These are phyloP conservation scores for Eristalinus sepulchralis DNA, from an alignment of 2,888 invertebrate species.

Conservation along the genomic window DNA sequence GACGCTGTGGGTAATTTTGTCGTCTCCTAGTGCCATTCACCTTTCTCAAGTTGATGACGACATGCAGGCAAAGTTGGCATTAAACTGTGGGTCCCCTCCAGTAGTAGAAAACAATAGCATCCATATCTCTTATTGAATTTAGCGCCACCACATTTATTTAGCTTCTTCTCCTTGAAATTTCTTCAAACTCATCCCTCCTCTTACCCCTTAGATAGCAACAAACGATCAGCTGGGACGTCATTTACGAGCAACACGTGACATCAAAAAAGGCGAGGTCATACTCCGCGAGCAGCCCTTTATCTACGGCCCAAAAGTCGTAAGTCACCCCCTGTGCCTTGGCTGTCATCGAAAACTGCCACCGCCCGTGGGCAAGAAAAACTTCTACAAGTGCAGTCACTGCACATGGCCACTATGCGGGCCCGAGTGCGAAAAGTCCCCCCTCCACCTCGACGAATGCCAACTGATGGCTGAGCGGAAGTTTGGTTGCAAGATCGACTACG, in stretches of 20 bases:
- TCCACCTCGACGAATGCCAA: constrained; percentile 85
- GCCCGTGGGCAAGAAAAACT: constrained; percentile 80
- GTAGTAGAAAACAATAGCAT: too few species aligned
- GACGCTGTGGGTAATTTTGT: too few species aligned
- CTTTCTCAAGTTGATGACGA: too few species aligned
- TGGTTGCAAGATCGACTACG: constrained; percentile 82
- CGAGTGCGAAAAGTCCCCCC: constrained; percentile 83
- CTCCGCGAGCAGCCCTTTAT: constrained; percentile 85
- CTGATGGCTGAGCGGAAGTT: constrained; percentile 84
- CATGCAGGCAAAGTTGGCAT: too few species aligned
- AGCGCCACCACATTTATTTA: too few species aligned
- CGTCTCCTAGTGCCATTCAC: too few species aligned
- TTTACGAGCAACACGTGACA: constrained; percentile 86
- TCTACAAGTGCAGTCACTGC: constrained; percentile 84
- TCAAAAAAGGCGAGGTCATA: constrained; percentile 86
- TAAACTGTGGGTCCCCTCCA: too few species aligned
- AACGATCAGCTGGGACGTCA: constrained; percentile 84
- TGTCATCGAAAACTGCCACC: constrained; percentile 82
- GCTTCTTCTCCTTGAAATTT: too few species aligned
- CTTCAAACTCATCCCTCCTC: too few species aligned
- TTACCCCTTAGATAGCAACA: constrained; percentile 82
- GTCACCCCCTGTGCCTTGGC: constrained; percentile 84
- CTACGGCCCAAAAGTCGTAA: constrained; percentile 85
- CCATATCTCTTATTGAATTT: too few species aligned
- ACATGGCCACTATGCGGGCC: constrained; percentile 87